Base-by-base conservation (phyloP, 2,888 invertebrate species). In the Rhynchonema sp. region DNA sequence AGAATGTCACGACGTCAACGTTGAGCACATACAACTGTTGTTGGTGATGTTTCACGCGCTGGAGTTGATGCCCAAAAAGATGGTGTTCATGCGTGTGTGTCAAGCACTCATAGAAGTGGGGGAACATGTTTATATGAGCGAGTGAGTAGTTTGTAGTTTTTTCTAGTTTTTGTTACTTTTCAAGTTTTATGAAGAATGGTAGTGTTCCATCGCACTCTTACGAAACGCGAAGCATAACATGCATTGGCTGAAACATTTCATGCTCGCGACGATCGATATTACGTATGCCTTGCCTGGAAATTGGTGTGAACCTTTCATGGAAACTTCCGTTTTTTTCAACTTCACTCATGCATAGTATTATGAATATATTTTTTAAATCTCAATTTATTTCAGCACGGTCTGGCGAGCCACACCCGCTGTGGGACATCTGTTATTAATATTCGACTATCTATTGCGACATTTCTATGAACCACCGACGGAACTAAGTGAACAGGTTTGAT, bases 51-150 rank as follows among this genome's bases (percentile, higher is more conserved):
- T 94, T 76, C 92, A 94, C 75, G 88, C 90, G 0, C 76, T 94
- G 62, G 90, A 89, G 68, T 78, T 94, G 63, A 90, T 91, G 87
- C 90, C 92, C 76, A 94, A 92, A 77, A 94, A 94, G 74, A 85
- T 87, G 1, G 86, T 94, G 1, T 79, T 94, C 46, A 79, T 92
- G 13, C 73, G 74, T 62, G 29, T 58, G 1, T 29, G 25, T 28
- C 26, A 30, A 25, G 30, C 23, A 25, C 49, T 58, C 2, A 17
- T 46, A 22, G 27, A 30, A 22, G 13, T 57, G 13, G 22, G 25
- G 29, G 17, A 58, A 17, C 38, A 38, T 38, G 38, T 38, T 6
- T 17, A 38, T 38, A 6, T 13, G 38, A 38, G 17, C 38, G 17
- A 17, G 38, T 38, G 6, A 17, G 38, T 13, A 38, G 9, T 38